phyloP scores from a whole-genome alignment of 2,113 vertebrate species.

The Rhinogobius similis region DNA sequence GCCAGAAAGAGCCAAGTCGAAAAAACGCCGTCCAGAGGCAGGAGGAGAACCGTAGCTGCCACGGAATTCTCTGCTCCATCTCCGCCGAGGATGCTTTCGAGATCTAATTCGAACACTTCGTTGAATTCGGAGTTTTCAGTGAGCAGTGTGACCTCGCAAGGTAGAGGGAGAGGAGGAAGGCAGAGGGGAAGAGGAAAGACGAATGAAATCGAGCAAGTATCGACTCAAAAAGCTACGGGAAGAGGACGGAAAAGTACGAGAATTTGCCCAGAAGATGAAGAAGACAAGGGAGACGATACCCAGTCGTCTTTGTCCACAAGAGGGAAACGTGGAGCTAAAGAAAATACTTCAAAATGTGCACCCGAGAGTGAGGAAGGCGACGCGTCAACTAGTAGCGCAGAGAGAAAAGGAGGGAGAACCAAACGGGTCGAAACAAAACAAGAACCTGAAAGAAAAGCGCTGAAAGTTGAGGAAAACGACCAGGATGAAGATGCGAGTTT shows the following conservation, averaged over 20 bases:
- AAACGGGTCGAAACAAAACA: slow-evolving; percentile 16
- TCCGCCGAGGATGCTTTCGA: slow-evolving; percentile 26
- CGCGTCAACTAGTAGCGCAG: not conserved
- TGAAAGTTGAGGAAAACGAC: not conserved
- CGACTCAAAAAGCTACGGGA: slow-evolving; percentile 14
- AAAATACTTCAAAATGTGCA: slow-evolving; percentile 6
- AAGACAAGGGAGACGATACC: slow-evolving; percentile 17
- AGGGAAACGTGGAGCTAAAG: slow-evolving; percentile 34
- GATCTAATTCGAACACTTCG: slow-evolving; percentile 55
- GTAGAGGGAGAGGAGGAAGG: slow-evolving; percentile 43
- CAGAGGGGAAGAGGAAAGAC: slow-evolving; percentile 48
- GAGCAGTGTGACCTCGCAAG: slow-evolving; percentile 34
- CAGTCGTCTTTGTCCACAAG: slow-evolving; percentile 46
- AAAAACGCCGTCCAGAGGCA: slow-evolving; percentile 9
- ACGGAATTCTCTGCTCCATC: slow-evolving; percentile 4
- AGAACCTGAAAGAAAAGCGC: slow-evolving; percentile 7
- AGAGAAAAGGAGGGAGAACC: slow-evolving; percentile 32
- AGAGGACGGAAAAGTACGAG: slow-evolving; percentile 40
- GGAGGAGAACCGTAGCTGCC: slow-evolving; percentile 40
- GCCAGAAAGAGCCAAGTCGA: slow-evolving; percentile 8
- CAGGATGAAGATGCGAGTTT: slow-evolving; percentile 24
- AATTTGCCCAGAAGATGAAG: not conserved
- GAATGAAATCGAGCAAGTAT: slow-evolving; percentile 10
- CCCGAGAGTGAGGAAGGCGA: slow-evolving; percentile 18
- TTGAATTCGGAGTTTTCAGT: slow-evolving; percentile 48